Percentiles rank a stretch among this genome's conserved stretches.
These are phyloP conservation scores for Cephalotes varians DNA, from an alignment of 2,888 invertebrate genomes.

Conservation along the genomic window DNA sequence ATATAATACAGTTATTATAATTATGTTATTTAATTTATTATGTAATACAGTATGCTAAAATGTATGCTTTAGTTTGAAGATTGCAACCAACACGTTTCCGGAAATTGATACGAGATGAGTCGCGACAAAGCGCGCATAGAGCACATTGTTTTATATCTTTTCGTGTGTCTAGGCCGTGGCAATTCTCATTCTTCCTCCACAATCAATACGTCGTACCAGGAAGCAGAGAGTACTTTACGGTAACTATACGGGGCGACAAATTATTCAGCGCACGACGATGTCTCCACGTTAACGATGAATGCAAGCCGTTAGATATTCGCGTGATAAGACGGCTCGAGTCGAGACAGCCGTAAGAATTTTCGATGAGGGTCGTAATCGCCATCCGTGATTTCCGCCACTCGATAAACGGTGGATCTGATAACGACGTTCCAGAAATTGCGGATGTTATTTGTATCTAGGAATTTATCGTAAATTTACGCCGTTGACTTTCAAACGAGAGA, in stretches of 20 bases:
- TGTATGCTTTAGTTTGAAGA: background rate
- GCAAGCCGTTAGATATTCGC: slow-evolving; percentile 52
- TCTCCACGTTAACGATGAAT: slow-evolving; percentile 66
- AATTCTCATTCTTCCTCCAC: slow-evolving; percentile 48
- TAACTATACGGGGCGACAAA: slow-evolving; percentile 71
- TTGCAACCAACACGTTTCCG: background rate
- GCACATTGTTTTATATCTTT: slow-evolving; percentile 32
- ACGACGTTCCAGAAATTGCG: slow-evolving; percentile 17
- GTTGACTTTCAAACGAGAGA: background rate
- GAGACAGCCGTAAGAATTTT: slow-evolving; percentile 49
- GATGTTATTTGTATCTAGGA: slow-evolving; percentile 17
- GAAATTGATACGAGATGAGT: slow-evolving; percentile 3
- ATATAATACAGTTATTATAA: background rate
- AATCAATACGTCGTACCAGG: slow-evolving; percentile 74
- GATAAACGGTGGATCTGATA: slow-evolving; percentile 47
- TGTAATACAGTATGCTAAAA: background rate
- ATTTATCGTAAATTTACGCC: background rate
- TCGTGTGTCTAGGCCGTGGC: slow-evolving; percentile 13
- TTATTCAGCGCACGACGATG: slow-evolving; percentile 73
- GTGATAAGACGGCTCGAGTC: slow-evolving; percentile 44
- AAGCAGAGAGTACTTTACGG: slow-evolving; percentile 68
- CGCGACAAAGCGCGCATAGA: background rate
- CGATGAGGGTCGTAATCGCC: slow-evolving; percentile 50
- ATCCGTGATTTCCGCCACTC: slow-evolving; percentile 37
- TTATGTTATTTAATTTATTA: background rate